Base-by-base conservation (phyloP, 2,797 vertebrate species). In the Aulostomus chinensis region DNA sequence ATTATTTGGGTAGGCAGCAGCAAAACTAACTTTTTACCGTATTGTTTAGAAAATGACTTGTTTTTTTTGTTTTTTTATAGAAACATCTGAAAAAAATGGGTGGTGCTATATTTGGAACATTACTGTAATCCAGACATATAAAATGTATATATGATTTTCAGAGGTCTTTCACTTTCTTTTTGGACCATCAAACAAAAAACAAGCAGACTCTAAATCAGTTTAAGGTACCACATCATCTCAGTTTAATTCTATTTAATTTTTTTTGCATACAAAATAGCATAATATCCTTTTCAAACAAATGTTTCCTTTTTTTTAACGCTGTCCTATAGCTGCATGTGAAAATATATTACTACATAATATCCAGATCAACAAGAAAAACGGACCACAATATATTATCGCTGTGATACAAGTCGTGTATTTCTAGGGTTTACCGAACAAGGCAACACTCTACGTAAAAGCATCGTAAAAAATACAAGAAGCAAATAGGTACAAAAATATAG, bases 261-360 rank as follows among this genome's bases (percentile, higher is more conserved):
- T 72, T 69, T 62, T 85, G 84, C 78, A 85, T 91, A 92, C 76
- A 89, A 90, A 91, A 90, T 76, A 78, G 71, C 61, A 78, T 77
- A 68, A 84, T 80, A 73, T 72, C 43, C 57, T 84, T 84, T 80
- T 79, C 65, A 83, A 73, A 85, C 76, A 76, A 82, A 81, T 11
- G 33, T 71, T 63, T 85, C 68, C 69, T 83, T 82, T 68, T 80
- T 69, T 14, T 35, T 25, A 22, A 33, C 11, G 50, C 42, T 73
- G 78, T 85, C 76, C 61, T 71, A 73, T 87, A 88, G 90, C 86
- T 91, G 90, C 85, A 78, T 89, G 84, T 90, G 86, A 88, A 90
- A 91, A 93, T 93, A 92, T 93, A 93, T 92, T 92, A 92, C 90
- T 92, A 91, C 88, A 90, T 83, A 68, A 85, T 74, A 88, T 56